These are phyloP conservation scores for Lasiommata megera DNA, from an alignment of 2,888 invertebrate genomes.

Conservation along the genomic window DNA sequence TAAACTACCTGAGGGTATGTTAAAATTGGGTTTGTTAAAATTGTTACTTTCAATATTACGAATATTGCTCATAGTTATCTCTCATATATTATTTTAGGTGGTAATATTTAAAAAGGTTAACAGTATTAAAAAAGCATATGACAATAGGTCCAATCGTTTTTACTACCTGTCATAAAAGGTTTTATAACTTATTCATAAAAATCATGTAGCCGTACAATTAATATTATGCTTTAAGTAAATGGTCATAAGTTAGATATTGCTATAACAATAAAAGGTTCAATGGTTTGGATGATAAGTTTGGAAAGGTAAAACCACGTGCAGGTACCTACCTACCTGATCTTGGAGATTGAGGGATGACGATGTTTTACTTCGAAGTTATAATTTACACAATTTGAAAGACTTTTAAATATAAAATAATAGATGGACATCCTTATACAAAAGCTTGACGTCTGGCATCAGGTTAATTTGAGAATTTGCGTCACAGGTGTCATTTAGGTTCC, in stretches of 20 bases:
- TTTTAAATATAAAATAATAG: too few species aligned
- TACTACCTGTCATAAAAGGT: constrained; percentile 1
- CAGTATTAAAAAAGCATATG: neutral
- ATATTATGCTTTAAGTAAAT: neutral
- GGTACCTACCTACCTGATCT: neutral
- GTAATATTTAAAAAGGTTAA: neutral
- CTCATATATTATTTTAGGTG: neutral
- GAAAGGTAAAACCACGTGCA: neutral
- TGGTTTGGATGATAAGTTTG: neutral
- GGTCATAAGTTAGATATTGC: neutral
- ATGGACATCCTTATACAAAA: too few species aligned
- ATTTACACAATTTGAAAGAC: too few species aligned
- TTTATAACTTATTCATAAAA: neutral
- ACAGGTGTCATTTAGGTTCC: too few species aligned
- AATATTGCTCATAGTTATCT: neutral
- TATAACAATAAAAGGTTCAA: neutral
- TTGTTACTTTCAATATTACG: too few species aligned
- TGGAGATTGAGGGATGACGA: neutral
- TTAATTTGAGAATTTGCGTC: too few species aligned
- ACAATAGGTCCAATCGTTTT: neutral
- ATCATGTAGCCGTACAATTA: neutral
- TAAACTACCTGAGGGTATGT: too few species aligned
- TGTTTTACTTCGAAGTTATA: neutral
- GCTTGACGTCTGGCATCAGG: too few species aligned
- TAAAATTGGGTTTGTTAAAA: too few species aligned